phyloP scores from a whole-genome alignment of 2,113 vertebrate species.

The Procapra przewalskii region DNA sequence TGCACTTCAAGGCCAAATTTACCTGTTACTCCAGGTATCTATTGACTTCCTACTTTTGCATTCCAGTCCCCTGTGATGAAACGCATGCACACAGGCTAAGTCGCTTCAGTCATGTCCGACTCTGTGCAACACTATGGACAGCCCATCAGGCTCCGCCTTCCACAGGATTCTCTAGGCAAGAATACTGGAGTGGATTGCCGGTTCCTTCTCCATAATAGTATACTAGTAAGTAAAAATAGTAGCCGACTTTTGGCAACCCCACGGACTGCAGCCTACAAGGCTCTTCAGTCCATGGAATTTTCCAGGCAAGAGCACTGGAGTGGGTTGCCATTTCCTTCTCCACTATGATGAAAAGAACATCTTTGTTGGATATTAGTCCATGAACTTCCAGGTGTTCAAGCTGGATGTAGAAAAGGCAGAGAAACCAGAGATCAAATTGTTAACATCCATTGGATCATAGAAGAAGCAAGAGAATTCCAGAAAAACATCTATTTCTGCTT shows the following conservation, averaged over 20 bases:
- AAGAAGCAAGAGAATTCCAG: background rate
- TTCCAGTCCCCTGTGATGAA: background rate
- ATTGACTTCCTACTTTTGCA: background rate
- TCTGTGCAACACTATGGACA: background rate
- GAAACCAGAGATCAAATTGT: background rate
- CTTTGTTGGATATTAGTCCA: background rate
- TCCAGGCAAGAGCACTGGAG: background rate
- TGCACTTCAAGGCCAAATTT: background rate
- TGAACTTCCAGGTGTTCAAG: background rate
- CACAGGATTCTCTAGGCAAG: background rate
- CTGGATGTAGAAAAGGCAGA: background rate
- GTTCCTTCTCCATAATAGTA: background rate
- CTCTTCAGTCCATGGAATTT: background rate
- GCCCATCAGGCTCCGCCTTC: rapidly evolving
- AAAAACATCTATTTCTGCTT: background rate
- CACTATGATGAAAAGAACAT: background rate
- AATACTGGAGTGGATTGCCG: background rate
- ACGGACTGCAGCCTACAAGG: rapidly evolving
- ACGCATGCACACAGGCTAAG: rapidly evolving
- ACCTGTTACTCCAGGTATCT: background rate
- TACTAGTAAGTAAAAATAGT: background rate
- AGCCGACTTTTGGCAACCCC: background rate
- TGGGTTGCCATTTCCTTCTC: background rate
- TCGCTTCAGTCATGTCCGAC: rapidly evolving
- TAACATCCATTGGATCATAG: rapidly evolving